phyloP scores from a whole-genome alignment of 2,888 invertebrate genomes.

The Bellardia bayeri region DNA sequence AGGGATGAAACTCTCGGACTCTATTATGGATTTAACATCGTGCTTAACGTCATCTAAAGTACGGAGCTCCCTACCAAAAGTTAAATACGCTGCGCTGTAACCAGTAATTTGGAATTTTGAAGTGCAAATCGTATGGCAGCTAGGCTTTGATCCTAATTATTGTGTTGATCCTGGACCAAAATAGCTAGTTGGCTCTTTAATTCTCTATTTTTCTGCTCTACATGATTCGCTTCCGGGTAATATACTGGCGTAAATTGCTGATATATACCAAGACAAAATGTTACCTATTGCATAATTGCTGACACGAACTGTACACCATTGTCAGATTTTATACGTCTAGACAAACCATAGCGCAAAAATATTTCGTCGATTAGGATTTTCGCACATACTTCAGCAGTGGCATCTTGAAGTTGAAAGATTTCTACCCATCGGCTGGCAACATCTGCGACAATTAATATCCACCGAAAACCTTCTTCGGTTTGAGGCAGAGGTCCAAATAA shows the following conservation, averaged over 20 bases:
- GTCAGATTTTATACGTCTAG: constrained; percentile 79
- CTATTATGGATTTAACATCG: too few species aligned
- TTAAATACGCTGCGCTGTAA: constrained; percentile 79
- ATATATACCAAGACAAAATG: constrained; percentile 24
- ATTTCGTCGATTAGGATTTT: constrained; percentile 77
- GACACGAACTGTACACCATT: constrained; percentile 76
- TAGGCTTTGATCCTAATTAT: constrained; percentile 36
- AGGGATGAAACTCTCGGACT: too few species aligned
- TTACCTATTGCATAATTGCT: constrained; percentile 78
- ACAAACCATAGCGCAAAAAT: constrained; percentile 79
- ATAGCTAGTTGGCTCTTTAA: constrained; percentile 27
- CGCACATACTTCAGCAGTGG: constrained; percentile 78
- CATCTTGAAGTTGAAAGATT: constrained; percentile 77
- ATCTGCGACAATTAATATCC: constrained; percentile 77
- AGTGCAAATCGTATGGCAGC: constrained; percentile 75
- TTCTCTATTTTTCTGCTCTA: constrained; percentile 73
- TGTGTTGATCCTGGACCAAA: constrained; percentile 64
- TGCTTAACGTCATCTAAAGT: too few species aligned
- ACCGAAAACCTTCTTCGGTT: constrained; percentile 68
- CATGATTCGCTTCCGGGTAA: constrained; percentile 80
- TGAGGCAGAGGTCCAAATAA: constrained; percentile 71
- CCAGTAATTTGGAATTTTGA: constrained; percentile 77
- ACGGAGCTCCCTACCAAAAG: constrained; percentile 75
- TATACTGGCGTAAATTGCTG: constrained; percentile 76
- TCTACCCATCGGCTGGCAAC: constrained; percentile 77